phyloP scores from a whole-genome alignment of 2,113 vertebrate genomes.

The Alethe diademata region DNA sequence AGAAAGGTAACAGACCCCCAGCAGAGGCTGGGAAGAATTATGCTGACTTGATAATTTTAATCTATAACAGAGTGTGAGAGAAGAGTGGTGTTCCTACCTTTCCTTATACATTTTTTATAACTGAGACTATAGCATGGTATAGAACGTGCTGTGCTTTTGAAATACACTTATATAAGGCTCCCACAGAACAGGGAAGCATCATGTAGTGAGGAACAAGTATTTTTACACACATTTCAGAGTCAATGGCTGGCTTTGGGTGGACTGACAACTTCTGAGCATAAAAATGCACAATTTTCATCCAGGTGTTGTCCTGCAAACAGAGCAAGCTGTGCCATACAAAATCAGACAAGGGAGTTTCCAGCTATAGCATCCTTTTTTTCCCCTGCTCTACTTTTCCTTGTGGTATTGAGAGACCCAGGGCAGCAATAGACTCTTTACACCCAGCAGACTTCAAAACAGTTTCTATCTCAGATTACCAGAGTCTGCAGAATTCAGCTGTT shows the following conservation, averaged over 20 bases:
- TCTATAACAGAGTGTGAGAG: background rate
- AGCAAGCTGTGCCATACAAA: background rate
- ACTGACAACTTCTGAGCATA: background rate
- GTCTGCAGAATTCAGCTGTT: constrained; percentile 60
- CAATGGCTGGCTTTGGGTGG: background rate
- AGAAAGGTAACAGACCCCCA: background rate
- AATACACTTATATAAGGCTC: background rate
- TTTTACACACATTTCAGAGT: background rate
- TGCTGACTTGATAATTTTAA: background rate
- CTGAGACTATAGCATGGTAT: background rate
- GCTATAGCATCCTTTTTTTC: background rate
- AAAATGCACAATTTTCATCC: background rate
- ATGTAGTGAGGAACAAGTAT: background rate
- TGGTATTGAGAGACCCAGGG: constrained; percentile 4
- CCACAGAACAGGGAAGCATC: background rate
- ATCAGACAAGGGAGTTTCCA: background rate
- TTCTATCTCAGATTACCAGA: constrained; percentile 40
- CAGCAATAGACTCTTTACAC: constrained; percentile 43
- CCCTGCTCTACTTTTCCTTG: background rate
- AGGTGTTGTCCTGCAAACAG: background rate
- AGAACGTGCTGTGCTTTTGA: background rate
- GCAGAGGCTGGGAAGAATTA: background rate
- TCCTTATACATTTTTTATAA: background rate
- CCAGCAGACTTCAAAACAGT: constrained; percentile 55
- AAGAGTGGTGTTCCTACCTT: background rate